Evolutionary conservation across 2,113 vertebrate genomes (phyloP).

Genomic region (Dicaeum eximium): DNA sequence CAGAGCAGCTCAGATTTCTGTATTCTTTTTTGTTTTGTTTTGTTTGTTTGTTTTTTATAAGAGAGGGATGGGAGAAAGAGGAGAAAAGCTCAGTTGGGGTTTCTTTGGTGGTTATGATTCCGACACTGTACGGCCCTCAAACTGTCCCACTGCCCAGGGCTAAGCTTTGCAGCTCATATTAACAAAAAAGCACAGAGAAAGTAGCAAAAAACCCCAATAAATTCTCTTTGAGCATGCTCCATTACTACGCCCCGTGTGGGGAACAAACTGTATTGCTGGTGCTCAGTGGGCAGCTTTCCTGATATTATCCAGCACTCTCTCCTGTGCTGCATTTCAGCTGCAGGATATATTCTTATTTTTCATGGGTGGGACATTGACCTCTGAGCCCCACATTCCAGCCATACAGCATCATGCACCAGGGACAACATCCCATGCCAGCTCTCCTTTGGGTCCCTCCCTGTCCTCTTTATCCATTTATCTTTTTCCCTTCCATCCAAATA

Average conservation of each 20-base stretch:
- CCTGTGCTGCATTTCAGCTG: background rate
- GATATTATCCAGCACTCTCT: background rate
- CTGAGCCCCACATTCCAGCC: background rate
- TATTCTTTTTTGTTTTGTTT: background rate
- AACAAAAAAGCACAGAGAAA: background rate
- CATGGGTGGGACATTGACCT: background rate
- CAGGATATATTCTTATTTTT: background rate
- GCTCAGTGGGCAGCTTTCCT: background rate
- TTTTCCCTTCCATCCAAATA: background rate
- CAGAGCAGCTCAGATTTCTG: background rate
- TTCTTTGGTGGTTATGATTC: background rate
- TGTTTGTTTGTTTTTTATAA: background rate
- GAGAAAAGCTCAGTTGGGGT: background rate
- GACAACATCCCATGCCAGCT: background rate
- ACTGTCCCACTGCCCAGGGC: background rate
- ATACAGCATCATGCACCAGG: fast-evolving
- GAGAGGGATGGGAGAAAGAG: background rate
- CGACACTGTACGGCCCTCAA: background rate
- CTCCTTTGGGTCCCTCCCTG: background rate
- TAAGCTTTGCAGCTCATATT: background rate
- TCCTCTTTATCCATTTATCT: background rate
- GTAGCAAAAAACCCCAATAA: background rate
- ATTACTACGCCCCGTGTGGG: background rate
- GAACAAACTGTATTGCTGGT: background rate
- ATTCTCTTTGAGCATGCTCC: background rate